Evolutionary conservation across 2,888 invertebrate genomes (phyloP), one percentile per base, ranked within the genome.

Genomic region (Patella ulyssiponensis): DNA sequence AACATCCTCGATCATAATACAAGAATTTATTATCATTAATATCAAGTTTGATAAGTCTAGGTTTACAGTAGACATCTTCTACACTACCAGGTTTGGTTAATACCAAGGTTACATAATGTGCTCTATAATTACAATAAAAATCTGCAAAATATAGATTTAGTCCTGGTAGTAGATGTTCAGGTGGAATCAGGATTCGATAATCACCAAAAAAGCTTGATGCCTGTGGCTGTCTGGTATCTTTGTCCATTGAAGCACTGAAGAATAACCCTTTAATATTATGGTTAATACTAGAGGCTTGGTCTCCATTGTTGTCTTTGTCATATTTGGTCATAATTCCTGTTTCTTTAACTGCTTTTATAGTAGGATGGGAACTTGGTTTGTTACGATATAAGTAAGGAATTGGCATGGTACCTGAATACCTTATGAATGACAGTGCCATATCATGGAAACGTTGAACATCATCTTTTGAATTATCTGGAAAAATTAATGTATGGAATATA

Each of bases 91-190:
- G 56, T 14, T 69, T 53, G 15, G 83, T 79, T 3, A 90, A 76
- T 14, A 91, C 89, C 11, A 91, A 76, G 1, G 90, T 90, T 14
- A 90, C 86, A 77, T 91, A 90, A 82, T 91, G 91, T 11, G 82
- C 81, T n/a, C 76, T 75, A 70, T 84, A 82, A 82, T 88, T 89
- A 82, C 91, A 91, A 83, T 91, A 91, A 83, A 90, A 91, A 79
- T 91, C 91, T 17, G 88, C 85, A 78, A 91, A 91, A 77, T 91
- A 91, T 73, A 90, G 77, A 33, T 83, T 81, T n/a, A 64, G 74
- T 27, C 54, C 44, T 12, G 15, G 20, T 7, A 83, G 70, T 12
- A 83, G 69, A 9, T 69, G 14, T 3, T 53, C 3, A n/a, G 80
- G 77, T n/a, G 77, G 79, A 51, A 82, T 78, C 69, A 80, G 73